These are phyloP conservation scores for Toxotes lorentzi DNA, from an alignment of 2,797 vertebrate genomes.

Conservation along the genomic window DNA sequence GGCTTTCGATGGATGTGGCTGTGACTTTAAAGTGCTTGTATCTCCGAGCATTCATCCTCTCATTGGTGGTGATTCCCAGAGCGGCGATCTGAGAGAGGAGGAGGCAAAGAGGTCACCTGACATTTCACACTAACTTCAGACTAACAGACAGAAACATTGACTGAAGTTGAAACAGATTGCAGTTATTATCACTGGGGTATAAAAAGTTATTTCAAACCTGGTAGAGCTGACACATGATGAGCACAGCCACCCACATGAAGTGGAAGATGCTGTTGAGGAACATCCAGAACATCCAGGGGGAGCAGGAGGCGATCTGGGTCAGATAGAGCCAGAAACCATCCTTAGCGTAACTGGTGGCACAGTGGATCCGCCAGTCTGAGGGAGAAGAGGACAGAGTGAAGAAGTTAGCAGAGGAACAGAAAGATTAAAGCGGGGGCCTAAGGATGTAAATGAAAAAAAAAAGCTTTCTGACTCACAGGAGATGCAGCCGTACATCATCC, in stretches of 20 bases:
- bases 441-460: accelerated
- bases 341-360: constrained; percentile 93
- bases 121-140: neutral
- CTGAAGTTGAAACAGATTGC: neutral
- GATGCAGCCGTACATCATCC: constrained; percentile 99
- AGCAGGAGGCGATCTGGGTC: constrained; percentile 97
- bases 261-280: constrained; percentile 99
- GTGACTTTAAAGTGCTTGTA: constrained; percentile 99
- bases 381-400: neutral
- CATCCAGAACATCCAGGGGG: constrained; percentile 99
- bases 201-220: constrained; percentile 82
- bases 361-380: constrained; percentile 97
- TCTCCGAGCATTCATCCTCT: constrained; percentile 98
- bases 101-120: constrained; percentile 13
- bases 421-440: accelerated
- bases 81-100: constrained; percentile 90
- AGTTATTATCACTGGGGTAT: too few species aligned
- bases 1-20: constrained; percentile 98
- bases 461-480: constrained; percentile 89
- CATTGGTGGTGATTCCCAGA: constrained; percentile 98
- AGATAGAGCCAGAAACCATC: constrained; percentile 98
- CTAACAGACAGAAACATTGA: neutral
- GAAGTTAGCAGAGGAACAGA: neutral
- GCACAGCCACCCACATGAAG: constrained; percentile 98
- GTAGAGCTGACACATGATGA: constrained; percentile 99